Evolutionary conservation across 2,888 invertebrate genomes (phyloP).

Genomic region (Hermaeophaga mercurialis): DNA sequence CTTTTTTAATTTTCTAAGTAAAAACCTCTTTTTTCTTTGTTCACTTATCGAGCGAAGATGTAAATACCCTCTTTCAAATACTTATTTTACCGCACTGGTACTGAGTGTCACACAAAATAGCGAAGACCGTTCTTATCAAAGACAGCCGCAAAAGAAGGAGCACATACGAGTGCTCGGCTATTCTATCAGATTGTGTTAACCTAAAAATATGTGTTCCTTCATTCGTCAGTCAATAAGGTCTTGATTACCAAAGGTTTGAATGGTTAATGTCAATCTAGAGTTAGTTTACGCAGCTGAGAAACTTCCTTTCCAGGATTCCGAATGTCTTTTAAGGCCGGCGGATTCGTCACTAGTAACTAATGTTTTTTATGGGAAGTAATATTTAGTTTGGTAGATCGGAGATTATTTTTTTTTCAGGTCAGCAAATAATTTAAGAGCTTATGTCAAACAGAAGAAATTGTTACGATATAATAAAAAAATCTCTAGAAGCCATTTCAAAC

Average conservation of each 20-base stretch:
- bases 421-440: not conserved
- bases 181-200: constrained; percentile 48
- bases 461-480: too few species aligned
- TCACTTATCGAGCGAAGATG: too few species aligned
- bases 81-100: constrained; percentile 50
- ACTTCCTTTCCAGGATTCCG: constrained; percentile 20
- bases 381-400: constrained; percentile 27
- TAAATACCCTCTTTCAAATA: too few species aligned
- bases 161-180: constrained; percentile 46
- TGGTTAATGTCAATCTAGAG: constrained; percentile 29
- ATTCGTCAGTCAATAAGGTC: constrained; percentile 43
- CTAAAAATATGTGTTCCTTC: constrained; percentile 42
- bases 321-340: constrained; percentile 24
- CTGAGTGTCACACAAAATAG: constrained; percentile 53
- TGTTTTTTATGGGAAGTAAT: constrained; percentile 32
- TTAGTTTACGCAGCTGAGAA: constrained; percentile 27
- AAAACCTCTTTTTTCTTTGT: too few species aligned
- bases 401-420: constrained; percentile 19
- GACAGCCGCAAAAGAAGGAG: constrained; percentile 44
- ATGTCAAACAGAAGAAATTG: not conserved
- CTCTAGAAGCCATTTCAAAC: too few species aligned
- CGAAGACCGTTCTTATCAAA: constrained; percentile 48
- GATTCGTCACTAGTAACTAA: constrained; percentile 31
- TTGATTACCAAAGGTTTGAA: constrained; percentile 43
- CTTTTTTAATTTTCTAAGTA: too few species aligned